Evolutionary conservation across 2,888 invertebrate genomes (phyloP), one percentile per base, ranked within the genome.

Genomic region (Drosophila stalkeri): DNA sequence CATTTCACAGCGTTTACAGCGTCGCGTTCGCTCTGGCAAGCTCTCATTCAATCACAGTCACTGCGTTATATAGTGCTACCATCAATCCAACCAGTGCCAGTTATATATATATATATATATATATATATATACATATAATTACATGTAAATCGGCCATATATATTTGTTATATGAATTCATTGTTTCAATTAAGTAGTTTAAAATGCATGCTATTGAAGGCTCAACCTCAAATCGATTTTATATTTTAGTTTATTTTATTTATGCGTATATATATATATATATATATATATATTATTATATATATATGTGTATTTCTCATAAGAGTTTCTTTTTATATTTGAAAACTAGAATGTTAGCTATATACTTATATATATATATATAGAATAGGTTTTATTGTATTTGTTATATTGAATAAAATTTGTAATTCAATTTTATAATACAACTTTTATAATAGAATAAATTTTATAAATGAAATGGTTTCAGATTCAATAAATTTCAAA

Each of bases 21-120:
- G 77, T 46, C 91, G 91, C n/a, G 93, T 93, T 4, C 91, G 91
- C 27, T 82, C 74, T 39, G 93, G 93, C 11, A 91, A 92, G 69
- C 57, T 92, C 20, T 90, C 92, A 0, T 74, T 93, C 2, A 92
- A 93, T 65, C 91, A 93, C 74, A 93, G 93, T 72, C 83, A 81
- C 66, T 92, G 91, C 14, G 89, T 93, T 18, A 92, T 92, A 72
- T 93, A 79, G 67, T n/a, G 41, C 1, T 16, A 18, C 39, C 35
- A 31, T 2, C 4, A 11, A n/a, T 3, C 18, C 49, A 49, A 18
- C 6, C 31, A 49, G 49, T 49, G 49, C 49, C 49, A 49, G 31
- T 31, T 49, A n/a, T 12, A 5, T 2, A 47, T 5, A 46, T 14
- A n/a, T 14, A 39, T 35, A 35, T 20, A 37, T 46, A 54, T n/a